Evolutionary conservation across 1,140 invertebrate genomes (phyloP), one percentile per base, ranked within the genome.

Genomic region (Drosophila sp.): DNA sequence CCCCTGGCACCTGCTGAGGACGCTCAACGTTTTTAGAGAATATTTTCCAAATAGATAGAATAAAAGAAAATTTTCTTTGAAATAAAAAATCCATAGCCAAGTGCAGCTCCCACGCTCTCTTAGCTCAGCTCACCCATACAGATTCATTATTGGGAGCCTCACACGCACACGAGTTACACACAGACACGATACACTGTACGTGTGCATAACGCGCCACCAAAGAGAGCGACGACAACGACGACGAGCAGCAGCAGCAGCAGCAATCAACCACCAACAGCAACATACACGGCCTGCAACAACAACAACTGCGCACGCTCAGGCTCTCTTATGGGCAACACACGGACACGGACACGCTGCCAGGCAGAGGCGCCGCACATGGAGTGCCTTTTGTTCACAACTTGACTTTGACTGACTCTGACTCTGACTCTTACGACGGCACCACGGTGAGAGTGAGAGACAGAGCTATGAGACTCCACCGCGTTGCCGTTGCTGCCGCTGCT

Each of bases 171-270:
- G 41, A n/a, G 8, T 50, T 76, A 64, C 72, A 61, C 58, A 76
- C 66, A 65, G 55, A 63, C 35, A 72, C 60, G 69, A 11, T 57
- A 65, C 40, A 73, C 62, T 84, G 85, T 89, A 77, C 84, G 84
- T 89, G 85, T 89, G 84, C 85, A 89, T 89, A 87, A 80, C 55
- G 81, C 78, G 73, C 68, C 73, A 60, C 76, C 61, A 55, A 64
- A 89, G 77, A 89, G 85, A 70, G 70, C 62, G 44, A 66, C 73
- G 61, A 33, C 61, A 38, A 38, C 35, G 8, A 38, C 35, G 1
- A 25, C 44, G 17, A 47, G 1, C 62, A 50, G 27, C 71, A 54
- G 58, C 56, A 69, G 35, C 47, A 56, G 11, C 25, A 66, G 5
- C 54, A 69, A 55, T 55, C 72, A 74, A 77, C 38, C 60, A 66